phyloP scores from a whole-genome alignment of 2,888 invertebrate genomes.

The Epinotia brunnichana region DNA sequence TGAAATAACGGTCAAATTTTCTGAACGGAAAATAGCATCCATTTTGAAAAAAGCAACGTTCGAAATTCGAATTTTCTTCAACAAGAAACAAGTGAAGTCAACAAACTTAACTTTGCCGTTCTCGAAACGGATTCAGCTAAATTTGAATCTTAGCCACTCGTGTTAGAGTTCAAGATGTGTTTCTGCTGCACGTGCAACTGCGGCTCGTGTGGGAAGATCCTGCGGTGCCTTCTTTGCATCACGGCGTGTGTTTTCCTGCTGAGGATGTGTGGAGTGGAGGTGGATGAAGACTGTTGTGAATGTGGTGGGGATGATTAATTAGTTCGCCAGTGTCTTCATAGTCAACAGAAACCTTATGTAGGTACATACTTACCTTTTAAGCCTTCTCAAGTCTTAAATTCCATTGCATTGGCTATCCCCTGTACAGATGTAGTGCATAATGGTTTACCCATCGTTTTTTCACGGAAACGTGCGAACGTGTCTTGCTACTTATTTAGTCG shows the following conservation, averaged over 20 bases:
- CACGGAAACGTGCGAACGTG: too few species aligned
- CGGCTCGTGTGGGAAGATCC: constrained; percentile 65
- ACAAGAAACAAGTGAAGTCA: not conserved
- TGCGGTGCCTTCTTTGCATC: constrained; percentile 69
- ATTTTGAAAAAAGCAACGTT: not conserved
- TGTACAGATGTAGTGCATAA: too few species aligned
- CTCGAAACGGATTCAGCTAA: not conserved
- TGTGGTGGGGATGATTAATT: constrained; percentile 51
- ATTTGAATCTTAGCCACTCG: constrained; percentile 7
- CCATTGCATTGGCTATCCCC: too few species aligned
- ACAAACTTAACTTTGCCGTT: constrained; percentile 7
- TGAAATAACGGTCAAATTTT: not conserved
- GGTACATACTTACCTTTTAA: too few species aligned
- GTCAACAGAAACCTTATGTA: too few species aligned
- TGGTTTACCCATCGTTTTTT: too few species aligned
- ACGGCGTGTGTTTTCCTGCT: constrained; percentile 67
- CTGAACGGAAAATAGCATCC: not conserved
- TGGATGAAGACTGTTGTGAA: constrained; percentile 64
- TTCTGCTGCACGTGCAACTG: constrained; percentile 66
- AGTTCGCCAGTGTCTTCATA: not conserved
- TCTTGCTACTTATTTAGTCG: too few species aligned
- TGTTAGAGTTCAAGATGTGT: constrained; percentile 60
- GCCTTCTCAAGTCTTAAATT: too few species aligned
- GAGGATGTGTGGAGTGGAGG: constrained; percentile 70
- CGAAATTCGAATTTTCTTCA: not conserved